Evolutionary conservation across 2,113 vertebrate species (phyloP), one percentile per base, ranked within the genome.

Genomic region (Stegostoma tigrinum): DNA sequence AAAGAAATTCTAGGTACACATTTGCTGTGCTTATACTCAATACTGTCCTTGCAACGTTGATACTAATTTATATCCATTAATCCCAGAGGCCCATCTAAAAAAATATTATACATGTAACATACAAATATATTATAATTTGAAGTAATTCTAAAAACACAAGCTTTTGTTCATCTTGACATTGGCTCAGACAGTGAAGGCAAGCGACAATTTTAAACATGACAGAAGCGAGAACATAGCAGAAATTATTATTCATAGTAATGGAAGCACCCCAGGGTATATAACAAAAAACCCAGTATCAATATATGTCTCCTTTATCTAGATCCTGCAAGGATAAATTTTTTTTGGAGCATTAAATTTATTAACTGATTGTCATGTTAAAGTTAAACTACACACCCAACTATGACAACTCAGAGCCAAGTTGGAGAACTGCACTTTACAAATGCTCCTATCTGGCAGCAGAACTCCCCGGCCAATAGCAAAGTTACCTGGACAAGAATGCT

Each of bases 121-220:
- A 70, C 3, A 70, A 70, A 70, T 70, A 70, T 3, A 70, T 70
- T 14, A 24, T 17, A 70, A 72, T 72, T 30, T 72, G 70, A 72
- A 72, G 70, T 5, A 72, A 72, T 72, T 27, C 27, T 72, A 27
- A 72, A 72, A 24, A 72, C 70, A 72, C 3, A 27, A 86, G 52
- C 24, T 48, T 86, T 48, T 48, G 42, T 52, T 86, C 83, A 24
- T 42, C 10, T 86, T 48, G 17, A 86, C 45, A 27, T 7, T 52
- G 5, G 7, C 85, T 87, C 85, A 86, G 23, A 45, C 17, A 23
- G 67, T 30, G 75, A 90, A 90, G 15, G 55, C 30, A 61, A 15
- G 27, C 87, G 64, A 80, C 75, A 80, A 90, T 90, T 90, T 90
- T 55, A 64, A 90, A 87, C 24, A 86, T 45, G 52, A 64, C 87